phyloP scores from a whole-genome alignment of 2,888 invertebrate species.

The Portevinia maculata region DNA sequence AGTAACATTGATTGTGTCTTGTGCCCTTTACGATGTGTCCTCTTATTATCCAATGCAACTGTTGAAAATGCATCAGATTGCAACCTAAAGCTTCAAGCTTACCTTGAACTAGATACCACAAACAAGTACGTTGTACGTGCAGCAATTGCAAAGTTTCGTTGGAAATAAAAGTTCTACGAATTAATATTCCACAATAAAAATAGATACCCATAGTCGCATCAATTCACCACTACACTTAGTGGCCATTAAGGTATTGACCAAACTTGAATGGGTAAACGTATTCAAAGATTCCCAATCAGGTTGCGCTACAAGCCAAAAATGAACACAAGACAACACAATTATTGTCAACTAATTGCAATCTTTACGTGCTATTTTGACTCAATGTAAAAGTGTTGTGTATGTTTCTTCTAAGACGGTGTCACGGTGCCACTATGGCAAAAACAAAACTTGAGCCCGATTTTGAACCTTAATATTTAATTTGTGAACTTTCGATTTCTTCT shows the following conservation, averaged over 20 bases:
- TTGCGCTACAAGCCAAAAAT: constrained; percentile 2
- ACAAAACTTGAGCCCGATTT: background rate
- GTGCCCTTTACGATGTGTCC: too few relatives aligned
- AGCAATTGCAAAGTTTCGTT: background rate
- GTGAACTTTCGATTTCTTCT: constrained; percentile 17
- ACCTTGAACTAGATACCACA: too few relatives aligned
- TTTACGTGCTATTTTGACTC: constrained; percentile 26
- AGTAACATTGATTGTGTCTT: too few relatives aligned
- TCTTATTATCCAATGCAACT: too few relatives aligned
- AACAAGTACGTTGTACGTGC: constrained; percentile 27
- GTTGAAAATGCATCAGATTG: too few relatives aligned
- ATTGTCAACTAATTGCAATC: constrained; percentile 17
- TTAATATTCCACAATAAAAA: constrained; percentile 21
- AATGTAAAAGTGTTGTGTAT: constrained; percentile 27
- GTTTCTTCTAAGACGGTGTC: constrained; percentile 29
- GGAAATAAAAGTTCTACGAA: constrained; percentile 43
- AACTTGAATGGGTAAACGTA: constrained; percentile 16
- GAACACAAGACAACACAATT: background rate
- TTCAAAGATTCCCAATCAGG: background rate
- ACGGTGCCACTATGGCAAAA: constrained; percentile 4
- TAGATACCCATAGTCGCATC: too few relatives aligned
- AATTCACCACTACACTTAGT: too few relatives aligned
- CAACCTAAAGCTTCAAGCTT: too few relatives aligned
- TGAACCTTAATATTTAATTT: constrained; percentile 15
- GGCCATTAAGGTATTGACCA: background rate